Conservation (phyloP, 2,888 invertebrate genomes). For the Branchipolynoe longqiensis region DNA sequence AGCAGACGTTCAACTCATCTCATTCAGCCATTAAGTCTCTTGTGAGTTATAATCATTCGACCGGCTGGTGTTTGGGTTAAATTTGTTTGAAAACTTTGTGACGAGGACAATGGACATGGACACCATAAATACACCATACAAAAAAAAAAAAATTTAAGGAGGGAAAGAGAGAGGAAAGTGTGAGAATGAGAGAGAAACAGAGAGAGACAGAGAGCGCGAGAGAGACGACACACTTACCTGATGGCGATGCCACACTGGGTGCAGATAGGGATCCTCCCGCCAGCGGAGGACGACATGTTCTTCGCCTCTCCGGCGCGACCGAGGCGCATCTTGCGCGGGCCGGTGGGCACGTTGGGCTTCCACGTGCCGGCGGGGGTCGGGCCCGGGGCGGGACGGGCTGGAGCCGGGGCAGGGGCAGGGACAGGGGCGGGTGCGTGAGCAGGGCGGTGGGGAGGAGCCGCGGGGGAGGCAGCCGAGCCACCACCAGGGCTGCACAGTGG, state of each 20-base stretch:
- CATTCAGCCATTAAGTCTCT: no score
- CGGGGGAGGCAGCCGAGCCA: conserved; percentile 42
- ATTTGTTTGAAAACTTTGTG: no score
- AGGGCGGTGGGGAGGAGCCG: conserved; percentile 44
- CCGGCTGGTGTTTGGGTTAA: no score
- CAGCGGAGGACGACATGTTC: conserved; percentile 61
- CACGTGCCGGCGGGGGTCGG: conserved; percentile 61
- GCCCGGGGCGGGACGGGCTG: conserved; percentile 45
- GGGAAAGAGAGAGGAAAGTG: no score
- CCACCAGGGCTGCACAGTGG: conserved; percentile 25
- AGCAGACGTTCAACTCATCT: no score
- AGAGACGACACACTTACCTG: conserved; percentile 66
- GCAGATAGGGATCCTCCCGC: conserved; percentile 68
- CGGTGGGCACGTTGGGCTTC: conserved; percentile 67
- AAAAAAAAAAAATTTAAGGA: no score
- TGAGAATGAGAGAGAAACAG: no score
- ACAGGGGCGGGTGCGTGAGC: conserved; percentile 53
- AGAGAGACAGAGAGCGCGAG: no score
- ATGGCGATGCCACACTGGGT: conserved; percentile 65
- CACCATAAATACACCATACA: no score
- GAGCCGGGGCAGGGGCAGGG: conserved; percentile 55
- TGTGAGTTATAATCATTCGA: no score
- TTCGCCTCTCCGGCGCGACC: conserved; percentile 68
- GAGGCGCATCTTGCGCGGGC: conserved; percentile 67
- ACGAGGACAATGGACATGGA: no score